Evolutionary conservation across 2,888 invertebrate genomes (phyloP).

Genomic region (Sceliomorpha sp.): DNA sequence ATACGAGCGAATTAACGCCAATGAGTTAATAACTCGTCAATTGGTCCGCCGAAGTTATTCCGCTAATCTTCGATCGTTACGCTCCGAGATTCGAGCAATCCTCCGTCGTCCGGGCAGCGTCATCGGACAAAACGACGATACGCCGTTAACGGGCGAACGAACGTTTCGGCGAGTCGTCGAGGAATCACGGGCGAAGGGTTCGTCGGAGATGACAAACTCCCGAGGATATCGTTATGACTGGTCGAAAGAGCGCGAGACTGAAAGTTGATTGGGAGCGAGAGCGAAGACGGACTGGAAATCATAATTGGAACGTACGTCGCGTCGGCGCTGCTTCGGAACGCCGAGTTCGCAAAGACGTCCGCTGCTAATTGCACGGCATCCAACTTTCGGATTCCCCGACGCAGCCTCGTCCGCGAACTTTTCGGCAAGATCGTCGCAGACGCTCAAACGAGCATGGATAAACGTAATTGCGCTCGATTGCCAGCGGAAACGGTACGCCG

Average conservation of each 20-base stretch:
- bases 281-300: conserved; percentile 34
- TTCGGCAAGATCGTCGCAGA: not conserved
- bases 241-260: conserved; percentile 29
- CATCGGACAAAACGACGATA: too few relatives aligned
- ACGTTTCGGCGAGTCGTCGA: conserved; percentile 11
- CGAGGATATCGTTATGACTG: conserved; percentile 29
- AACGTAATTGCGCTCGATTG: conserved; percentile 9
- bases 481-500: too few relatives aligned
- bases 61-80: too few relatives aligned
- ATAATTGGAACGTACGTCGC: conserved; percentile 58
- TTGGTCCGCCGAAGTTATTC: too few relatives aligned
- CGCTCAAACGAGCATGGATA: conserved; percentile 6
- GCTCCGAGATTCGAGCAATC: too few relatives aligned
- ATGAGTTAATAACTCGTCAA: too few relatives aligned
- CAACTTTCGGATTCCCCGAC: conserved; percentile 54
- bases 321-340: too few relatives aligned
- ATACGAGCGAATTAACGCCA: too few relatives aligned
- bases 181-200: conserved; percentile 33
- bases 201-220: conserved; percentile 40
- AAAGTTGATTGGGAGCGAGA: conserved; percentile 54
- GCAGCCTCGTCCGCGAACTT: conserved; percentile 7
- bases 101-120: too few relatives aligned
- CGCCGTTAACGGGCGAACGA: too few relatives aligned
- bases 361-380: conserved; percentile 55
- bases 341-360: conserved; percentile 46